A percentile compares a stretch with the other conserved stretches of the same genome.
phyloP scores from a whole-genome alignment of 2,797 vertebrate genomes.

The Erethizon dorsatum region DNA sequence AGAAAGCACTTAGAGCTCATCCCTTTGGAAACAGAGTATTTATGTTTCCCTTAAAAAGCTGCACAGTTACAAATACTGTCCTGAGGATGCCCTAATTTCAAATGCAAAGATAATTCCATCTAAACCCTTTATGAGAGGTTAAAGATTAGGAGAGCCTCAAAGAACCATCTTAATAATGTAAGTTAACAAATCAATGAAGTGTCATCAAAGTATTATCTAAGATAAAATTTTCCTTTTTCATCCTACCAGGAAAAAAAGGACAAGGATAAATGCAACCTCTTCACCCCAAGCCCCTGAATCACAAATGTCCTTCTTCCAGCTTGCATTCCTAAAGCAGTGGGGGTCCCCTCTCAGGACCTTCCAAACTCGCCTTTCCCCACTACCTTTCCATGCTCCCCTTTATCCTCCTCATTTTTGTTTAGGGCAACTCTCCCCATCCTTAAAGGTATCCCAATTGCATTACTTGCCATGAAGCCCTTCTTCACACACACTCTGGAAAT shows the following conservation, averaged over 20 bases:
- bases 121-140: neutral
- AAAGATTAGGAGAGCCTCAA: constrained; percentile 32
- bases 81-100: neutral
- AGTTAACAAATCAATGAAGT: constrained; percentile 59
- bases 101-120: constrained; percentile 52
- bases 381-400: neutral
- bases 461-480: neutral
- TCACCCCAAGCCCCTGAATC: neutral
- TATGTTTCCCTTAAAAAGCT: constrained; percentile 26
- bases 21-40: neutral
- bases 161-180: constrained; percentile 35
- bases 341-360: neutral
- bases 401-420: neutral
- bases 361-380: neutral
- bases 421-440: neutral
- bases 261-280: neutral
- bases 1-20: constrained; percentile 44
- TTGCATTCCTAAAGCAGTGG: neutral
- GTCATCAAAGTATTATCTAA: constrained; percentile 39
- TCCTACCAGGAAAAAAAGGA: neutral
- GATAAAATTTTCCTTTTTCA: constrained; percentile 45
- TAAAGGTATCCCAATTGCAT: neutral
- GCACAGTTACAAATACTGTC: neutral
- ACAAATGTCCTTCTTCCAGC: neutral
- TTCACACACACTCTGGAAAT: neutral